phyloP scores from a whole-genome alignment of 2,113 vertebrate genomes.

The Nansenia antarctica region DNA sequence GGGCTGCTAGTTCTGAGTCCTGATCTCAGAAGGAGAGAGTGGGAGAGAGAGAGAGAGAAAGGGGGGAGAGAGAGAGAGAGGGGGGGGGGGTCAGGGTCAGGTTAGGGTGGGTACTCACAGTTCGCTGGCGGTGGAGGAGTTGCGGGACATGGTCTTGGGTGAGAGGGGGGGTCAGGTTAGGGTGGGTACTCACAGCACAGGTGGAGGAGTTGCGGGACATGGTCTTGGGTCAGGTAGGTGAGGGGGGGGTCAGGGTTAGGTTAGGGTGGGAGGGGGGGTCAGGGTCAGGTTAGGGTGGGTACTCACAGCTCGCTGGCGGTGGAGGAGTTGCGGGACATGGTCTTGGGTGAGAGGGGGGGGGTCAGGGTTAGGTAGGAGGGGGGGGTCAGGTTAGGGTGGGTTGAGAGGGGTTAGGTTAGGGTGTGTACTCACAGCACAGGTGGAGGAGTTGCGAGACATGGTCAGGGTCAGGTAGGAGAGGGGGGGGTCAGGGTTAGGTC shows the following conservation, averaged over 20 bases:
- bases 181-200: too few relatives aligned
- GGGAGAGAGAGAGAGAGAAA: background rate
- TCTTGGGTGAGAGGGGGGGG: slow-evolving; percentile 84
- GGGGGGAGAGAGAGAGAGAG: background rate
- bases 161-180: slow-evolving; percentile 65
- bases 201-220: too few relatives aligned
- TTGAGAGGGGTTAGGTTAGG: background rate
- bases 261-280: background rate
- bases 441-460: too few relatives aligned
- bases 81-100: background rate
- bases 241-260: background rate
- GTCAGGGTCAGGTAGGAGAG: too few relatives aligned
- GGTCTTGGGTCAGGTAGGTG: too few relatives aligned
- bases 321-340: slow-evolving; percentile 91
- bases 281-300: background rate
- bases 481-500: background rate
- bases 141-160: slow-evolving; percentile 87
- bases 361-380: slow-evolving; percentile 80
- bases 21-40: background rate
- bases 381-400: background rate
- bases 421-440: too few relatives aligned
- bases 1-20: too few relatives aligned
- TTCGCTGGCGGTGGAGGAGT: slow-evolving; percentile 90
- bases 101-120: slow-evolving; percentile 76
- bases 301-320: slow-evolving; percentile 90